phyloP scores from a whole-genome alignment of 92 coral and sea anemone genomes.

The Phenganax subtilis region DNA sequence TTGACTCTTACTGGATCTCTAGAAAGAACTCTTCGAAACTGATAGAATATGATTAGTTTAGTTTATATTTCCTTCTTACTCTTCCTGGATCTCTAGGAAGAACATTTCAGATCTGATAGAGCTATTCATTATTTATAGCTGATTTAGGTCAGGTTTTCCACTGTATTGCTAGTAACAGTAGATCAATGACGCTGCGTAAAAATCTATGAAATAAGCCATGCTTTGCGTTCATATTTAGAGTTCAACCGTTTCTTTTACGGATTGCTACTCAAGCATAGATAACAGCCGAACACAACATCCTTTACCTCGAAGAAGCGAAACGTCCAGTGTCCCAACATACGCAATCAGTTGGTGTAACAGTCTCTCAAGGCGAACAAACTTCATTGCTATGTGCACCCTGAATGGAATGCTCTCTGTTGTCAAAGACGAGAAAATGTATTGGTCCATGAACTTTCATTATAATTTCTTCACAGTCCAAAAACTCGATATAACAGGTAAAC shows the following conservation, averaged over 20 bases:
- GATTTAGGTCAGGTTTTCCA: neutral
- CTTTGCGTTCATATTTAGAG: neutral
- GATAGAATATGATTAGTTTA: neutral
- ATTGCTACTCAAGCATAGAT: slow-evolving; percentile 60
- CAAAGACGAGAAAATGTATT: slow-evolving; percentile 59
- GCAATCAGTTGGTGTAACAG: neutral
- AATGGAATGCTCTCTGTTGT: slow-evolving; percentile 67
- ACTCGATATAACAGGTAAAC: slow-evolving; percentile 60
- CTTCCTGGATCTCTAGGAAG: slow-evolving; percentile 6
- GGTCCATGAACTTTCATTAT: slow-evolving; percentile 68
- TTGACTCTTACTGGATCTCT: neutral
- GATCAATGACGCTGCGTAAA: no score
- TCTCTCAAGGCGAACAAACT: slow-evolving; percentile 9
- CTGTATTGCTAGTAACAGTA: no score
- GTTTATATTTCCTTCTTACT: no score
- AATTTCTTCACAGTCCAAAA: slow-evolving; percentile 77
- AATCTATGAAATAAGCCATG: no score
- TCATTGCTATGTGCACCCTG: slow-evolving; percentile 67
- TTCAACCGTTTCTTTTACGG: slow-evolving; percentile 26
- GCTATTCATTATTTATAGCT: neutral
- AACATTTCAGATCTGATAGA: neutral
- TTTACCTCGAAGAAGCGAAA: slow-evolving; percentile 22
- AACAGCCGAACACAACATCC: slow-evolving; percentile 43
- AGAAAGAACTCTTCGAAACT: neutral
- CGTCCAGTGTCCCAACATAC: slow-evolving; percentile 7